Evolutionary conservation across 2,797 vertebrate genomes (phyloP).

Genomic region (Buceros bicornis): DNA sequence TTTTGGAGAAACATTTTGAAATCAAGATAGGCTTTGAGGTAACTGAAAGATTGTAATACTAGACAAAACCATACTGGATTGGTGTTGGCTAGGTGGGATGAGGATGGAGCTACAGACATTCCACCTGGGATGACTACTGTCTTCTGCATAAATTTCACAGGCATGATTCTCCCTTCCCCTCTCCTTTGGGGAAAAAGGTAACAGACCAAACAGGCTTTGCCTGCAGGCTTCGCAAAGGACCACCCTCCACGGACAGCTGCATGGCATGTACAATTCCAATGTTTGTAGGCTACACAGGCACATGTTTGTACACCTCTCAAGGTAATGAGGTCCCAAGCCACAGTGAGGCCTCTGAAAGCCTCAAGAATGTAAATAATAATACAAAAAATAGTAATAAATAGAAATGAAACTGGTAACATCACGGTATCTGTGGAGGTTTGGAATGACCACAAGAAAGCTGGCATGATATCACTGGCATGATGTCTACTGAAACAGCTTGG

Average conservation of each 20-base stretch:
- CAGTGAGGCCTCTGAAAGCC: background rate
- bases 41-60: background rate
- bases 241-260: background rate
- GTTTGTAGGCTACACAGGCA: background rate
- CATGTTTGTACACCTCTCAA: background rate
- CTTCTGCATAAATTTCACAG: background rate
- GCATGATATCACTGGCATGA: background rate
- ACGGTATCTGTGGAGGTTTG: background rate
- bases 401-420: background rate
- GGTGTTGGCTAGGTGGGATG: background rate
- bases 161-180: background rate
- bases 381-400: background rate
- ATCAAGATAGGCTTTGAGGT: background rate
- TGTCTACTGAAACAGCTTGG: conserved; percentile 20
- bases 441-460: background rate
- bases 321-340: background rate
- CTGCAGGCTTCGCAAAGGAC: background rate
- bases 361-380: background rate
- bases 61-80: background rate
- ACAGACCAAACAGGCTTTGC: background rate
- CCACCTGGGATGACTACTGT: background rate
- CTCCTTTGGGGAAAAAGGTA: background rate
- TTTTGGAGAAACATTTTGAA: background rate
- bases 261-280: background rate
- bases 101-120: background rate